phyloP scores from a whole-genome alignment of 2,888 invertebrate genomes.

The Pimpla rufipes region DNA sequence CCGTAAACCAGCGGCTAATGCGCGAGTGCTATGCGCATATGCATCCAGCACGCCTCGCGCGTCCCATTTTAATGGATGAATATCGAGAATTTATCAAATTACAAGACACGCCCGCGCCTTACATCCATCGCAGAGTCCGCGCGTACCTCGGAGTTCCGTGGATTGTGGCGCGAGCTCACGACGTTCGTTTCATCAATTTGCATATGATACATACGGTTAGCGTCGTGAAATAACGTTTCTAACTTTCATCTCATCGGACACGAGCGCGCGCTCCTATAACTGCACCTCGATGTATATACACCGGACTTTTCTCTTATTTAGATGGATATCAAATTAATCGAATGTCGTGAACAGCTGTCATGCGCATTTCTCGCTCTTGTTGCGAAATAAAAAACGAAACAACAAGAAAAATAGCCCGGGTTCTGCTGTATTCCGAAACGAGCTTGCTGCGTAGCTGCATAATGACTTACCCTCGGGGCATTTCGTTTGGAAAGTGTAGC shows the following conservation, averaged over 20 bases:
- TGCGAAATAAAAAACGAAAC: constrained; percentile 3
- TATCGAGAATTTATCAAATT: constrained; percentile 63
- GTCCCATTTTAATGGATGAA: constrained; percentile 62
- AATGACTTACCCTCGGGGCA: constrained; percentile 18
- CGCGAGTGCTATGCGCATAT: constrained; percentile 2
- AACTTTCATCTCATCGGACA: constrained; percentile 61
- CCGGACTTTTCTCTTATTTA: constrained; percentile 51
- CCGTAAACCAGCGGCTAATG: constrained; percentile 28
- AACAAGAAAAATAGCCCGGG: background rate
- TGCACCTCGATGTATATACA: constrained; percentile 32
- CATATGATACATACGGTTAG: constrained; percentile 55
- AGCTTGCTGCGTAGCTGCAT: background rate
- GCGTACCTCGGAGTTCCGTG: background rate
- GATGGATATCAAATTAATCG: constrained; percentile 63
- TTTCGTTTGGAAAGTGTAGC: constrained; percentile 55
- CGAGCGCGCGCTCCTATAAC: constrained; percentile 40
- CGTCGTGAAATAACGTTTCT: constrained; percentile 58
- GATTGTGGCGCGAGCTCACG: constrained; percentile 31
- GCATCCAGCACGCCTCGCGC: constrained; percentile 21
- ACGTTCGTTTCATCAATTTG: constrained; percentile 63
- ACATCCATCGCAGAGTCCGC: background rate
- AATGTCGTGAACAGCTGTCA: constrained; percentile 43
- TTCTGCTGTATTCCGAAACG: background rate
- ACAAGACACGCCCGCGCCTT: constrained; percentile 34
- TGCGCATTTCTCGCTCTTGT: constrained; percentile 24